phyloP scores from a whole-genome alignment of 2,113 vertebrate genomes.

The Urocolius indicus region DNA sequence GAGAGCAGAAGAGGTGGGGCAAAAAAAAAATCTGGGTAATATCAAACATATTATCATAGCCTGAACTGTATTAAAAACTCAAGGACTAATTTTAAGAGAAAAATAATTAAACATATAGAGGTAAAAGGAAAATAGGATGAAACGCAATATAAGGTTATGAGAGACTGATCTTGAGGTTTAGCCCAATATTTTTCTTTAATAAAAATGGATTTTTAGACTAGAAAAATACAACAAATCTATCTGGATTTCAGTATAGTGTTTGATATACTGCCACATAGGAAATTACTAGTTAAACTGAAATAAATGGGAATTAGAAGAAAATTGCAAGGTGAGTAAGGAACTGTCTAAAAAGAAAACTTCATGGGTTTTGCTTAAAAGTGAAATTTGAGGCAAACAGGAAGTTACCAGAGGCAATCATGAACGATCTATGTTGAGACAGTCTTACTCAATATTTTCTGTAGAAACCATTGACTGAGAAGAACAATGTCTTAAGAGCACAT shows the following conservation, averaged over 20 bases:
- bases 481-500: not conserved
- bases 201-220: conserved; percentile 60
- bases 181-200: conserved; percentile 70
- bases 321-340: conserved; percentile 55
- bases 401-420: not conserved
- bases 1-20: not conserved
- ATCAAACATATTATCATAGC: not conserved
- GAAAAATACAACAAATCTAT: conserved; percentile 41
- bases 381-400: not conserved
- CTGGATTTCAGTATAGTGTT: conserved; percentile 45
- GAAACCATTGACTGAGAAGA: not conserved
- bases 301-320: conserved; percentile 56
- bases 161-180: conserved; percentile 44
- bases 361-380: not conserved
- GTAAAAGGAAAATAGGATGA: conserved; percentile 51
- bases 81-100: conserved; percentile 36
- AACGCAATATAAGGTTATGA: conserved; percentile 48
- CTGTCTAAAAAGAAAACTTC: conserved; percentile 17
- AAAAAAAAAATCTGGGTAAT: not conserved
- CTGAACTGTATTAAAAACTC: not conserved
- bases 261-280: conserved; percentile 61
- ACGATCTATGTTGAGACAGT: not conserved
- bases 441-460: not conserved
- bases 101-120: conserved; percentile 40
- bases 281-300: conserved; percentile 64